Percentiles rank a stretch among this genome's conserved stretches.
phyloP scores from a whole-genome alignment of 1,140 invertebrate genomes.

The Drosophila miranda region DNA sequence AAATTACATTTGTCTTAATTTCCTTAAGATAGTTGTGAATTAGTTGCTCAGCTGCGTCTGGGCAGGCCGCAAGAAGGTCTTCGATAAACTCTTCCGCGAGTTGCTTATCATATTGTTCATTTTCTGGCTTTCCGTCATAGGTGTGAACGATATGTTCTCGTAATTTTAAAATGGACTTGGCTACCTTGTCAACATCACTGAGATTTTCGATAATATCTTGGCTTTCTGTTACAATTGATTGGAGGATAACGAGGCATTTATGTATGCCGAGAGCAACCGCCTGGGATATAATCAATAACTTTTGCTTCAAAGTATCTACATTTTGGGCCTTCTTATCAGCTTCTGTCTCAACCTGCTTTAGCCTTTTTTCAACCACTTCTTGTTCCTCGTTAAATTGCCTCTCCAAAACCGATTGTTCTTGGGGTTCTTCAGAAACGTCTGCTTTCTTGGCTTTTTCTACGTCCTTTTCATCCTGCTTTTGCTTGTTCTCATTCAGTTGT shows the following conservation, averaged over 20 bases:
- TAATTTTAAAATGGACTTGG: conserved; percentile 62
- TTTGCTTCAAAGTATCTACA: not conserved
- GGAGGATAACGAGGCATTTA: no score
- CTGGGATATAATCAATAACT: not conserved
- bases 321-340: not conserved
- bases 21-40: conserved; percentile 40
- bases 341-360: not conserved
- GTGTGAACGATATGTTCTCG: conserved; percentile 65
- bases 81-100: conserved; percentile 58
- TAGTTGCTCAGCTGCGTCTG: conserved; percentile 32
- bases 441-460: no score
- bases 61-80: conserved; percentile 35
- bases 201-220: conserved; percentile 45
- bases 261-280: not conserved
- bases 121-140: conserved; percentile 37
- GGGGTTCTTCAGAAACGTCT: no score
- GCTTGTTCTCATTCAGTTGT: no score
- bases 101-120: conserved; percentile 21
- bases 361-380: not conserved
- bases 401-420: not conserved
- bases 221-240: conserved; percentile 22
- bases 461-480: no score
- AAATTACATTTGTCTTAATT: conserved; percentile 54
- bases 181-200: conserved; percentile 34
- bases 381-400: not conserved